Percentiles rank a stretch among this genome's conserved stretches.
Conservation (phyloP, 2,113 vertebrate species). For the Bothrops jararaca region DNA sequence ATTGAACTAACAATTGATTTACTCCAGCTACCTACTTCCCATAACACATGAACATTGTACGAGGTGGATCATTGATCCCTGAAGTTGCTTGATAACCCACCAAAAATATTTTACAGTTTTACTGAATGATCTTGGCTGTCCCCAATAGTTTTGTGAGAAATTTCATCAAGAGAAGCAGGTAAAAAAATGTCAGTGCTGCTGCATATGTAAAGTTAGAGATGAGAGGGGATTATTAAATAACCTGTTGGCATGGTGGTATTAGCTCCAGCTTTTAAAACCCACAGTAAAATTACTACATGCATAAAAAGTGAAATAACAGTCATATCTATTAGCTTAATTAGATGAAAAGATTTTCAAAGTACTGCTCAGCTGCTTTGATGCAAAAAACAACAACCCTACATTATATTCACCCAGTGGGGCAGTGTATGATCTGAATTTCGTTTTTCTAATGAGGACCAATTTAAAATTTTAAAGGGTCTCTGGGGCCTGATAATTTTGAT, state of each 20-base stretch:
- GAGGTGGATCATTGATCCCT: background rate
- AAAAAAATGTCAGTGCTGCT: background rate
- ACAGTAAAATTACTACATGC: conserved; percentile 66
- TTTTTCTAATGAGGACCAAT: background rate
- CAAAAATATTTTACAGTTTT: background rate
- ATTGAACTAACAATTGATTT: background rate
- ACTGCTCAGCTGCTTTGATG: conserved; percentile 1
- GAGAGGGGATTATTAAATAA: conserved; percentile 53
- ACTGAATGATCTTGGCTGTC: background rate
- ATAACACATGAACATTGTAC: background rate
- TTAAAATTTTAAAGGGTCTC: background rate
- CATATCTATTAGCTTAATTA: conserved; percentile 58
- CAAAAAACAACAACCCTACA: conserved; percentile 4
- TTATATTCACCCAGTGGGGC: conserved; percentile 11
- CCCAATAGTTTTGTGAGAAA: background rate
- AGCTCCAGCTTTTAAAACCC: conserved; percentile 53
- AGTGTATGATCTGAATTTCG: conserved; percentile 21
- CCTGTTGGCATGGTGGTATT: conserved; percentile 59
- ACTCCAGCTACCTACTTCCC: background rate
- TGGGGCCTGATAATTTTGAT: background rate
- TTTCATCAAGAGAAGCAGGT: background rate
- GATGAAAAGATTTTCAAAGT: conserved; percentile 51
- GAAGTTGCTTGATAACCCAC: background rate
- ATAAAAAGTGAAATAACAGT: conserved; percentile 66
- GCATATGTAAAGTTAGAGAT: conserved; percentile 13